Conservation (phyloP, 2,797 vertebrate species). For the Aerospiza tachiro region DNA sequence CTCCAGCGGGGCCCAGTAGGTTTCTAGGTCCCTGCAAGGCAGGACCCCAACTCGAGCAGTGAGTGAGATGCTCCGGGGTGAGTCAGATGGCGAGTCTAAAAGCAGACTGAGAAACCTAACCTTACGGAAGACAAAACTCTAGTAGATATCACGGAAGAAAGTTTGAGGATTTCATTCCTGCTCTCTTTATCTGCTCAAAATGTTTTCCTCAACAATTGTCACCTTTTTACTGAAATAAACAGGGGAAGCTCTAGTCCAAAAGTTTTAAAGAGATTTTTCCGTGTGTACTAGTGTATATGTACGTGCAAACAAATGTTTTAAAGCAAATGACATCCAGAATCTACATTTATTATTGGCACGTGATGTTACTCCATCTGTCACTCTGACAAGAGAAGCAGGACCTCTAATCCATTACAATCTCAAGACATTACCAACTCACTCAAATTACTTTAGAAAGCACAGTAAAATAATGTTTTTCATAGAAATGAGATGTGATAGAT, state of each 20-base stretch:
- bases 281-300: background rate
- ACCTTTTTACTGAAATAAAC: background rate
- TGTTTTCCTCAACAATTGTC: background rate
- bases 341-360: background rate
- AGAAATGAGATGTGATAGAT: background rate
- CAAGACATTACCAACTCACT: background rate
- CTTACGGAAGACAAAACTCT: background rate
- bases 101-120: background rate
- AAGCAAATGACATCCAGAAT: background rate
- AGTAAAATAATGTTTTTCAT: background rate
- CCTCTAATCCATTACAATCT: background rate
- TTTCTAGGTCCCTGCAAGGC: background rate
- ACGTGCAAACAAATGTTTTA: background rate
- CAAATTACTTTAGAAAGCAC: background rate
- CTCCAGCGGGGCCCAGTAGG: background rate
- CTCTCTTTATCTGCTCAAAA: background rate
- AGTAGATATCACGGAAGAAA: background rate
- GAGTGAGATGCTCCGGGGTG: background rate
- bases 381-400: background rate
- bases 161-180: background rate
- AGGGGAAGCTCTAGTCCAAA: background rate
- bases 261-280: background rate
- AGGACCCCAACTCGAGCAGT: background rate
- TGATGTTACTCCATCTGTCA: background rate
- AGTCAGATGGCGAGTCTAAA: background rate